phyloP scores from a whole-genome alignment of 2,113 vertebrate species.

The Hippocampus mohnikei region DNA sequence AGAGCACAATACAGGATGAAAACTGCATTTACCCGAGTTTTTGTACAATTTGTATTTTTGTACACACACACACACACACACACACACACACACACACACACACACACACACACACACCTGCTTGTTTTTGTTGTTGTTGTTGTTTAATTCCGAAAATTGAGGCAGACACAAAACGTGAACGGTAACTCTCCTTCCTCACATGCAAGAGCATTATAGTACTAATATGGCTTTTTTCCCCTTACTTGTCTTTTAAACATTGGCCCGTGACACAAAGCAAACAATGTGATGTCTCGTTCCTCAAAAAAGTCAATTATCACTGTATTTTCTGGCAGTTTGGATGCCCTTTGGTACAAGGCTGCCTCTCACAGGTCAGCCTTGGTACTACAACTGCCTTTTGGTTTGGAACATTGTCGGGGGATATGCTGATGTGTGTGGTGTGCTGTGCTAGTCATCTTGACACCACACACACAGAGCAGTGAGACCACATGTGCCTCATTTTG shows the following conservation, averaged over 20 bases:
- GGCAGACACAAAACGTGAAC: too few relatives aligned
- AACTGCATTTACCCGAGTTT: background rate
- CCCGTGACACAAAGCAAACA: background rate
- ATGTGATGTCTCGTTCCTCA: too few relatives aligned
- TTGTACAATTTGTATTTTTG: too few relatives aligned
- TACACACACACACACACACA: too few relatives aligned
- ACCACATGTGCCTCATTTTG: background rate
- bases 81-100: too few relatives aligned
- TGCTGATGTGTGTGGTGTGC: background rate
- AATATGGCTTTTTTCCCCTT: background rate
- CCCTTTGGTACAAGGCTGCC: too few relatives aligned
- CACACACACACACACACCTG: too few relatives aligned
- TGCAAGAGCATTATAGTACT: background rate
- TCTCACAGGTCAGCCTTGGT: background rate
- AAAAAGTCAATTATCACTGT: background rate
- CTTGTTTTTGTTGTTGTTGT: too few relatives aligned
- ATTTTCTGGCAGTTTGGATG: background rate
- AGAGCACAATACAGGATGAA: background rate
- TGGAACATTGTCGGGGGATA: background rate
- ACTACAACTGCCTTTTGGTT: background rate
- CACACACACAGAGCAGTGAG: background rate
- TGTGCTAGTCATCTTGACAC: background rate
- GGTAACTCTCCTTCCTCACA: too few relatives aligned
- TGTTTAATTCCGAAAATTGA: too few relatives aligned
- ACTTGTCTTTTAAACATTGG: background rate